A percentile compares a stretch with the other conserved stretches of the same genome.
Conservation (phyloP, 2,113 vertebrate genomes). For the Calyptomena viridis region DNA sequence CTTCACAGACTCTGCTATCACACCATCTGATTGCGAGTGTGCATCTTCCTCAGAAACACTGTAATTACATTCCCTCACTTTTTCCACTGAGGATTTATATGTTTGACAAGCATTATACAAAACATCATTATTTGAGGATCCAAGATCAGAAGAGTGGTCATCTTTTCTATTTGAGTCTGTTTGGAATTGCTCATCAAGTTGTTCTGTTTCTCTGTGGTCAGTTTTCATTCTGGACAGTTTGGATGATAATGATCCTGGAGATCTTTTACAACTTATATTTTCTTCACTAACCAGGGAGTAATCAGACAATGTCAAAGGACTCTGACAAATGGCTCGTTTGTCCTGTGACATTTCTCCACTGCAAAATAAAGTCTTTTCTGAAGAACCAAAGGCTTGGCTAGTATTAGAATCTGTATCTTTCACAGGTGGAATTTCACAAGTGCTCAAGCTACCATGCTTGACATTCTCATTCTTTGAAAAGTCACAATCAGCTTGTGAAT, state of each 20-base stretch:
- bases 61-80: not conserved
- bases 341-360: not conserved
- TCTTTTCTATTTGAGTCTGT: conserved; percentile 1
- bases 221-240: conserved; percentile 84
- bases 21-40: not conserved
- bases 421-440: not conserved
- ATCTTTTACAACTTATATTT: not conserved
- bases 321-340: conserved; percentile 4
- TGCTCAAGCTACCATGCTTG: not conserved
- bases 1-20: not conserved
- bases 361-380: conserved; percentile 29
- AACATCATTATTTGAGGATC: not conserved
- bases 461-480: conserved; percentile 1
- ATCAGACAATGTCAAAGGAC: conserved; percentile 8
- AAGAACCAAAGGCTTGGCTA: not conserved
- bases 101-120: not conserved
- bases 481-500: not conserved
- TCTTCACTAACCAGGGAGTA: conserved; percentile 46
- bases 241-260: conserved; percentile 77
- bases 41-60: not conserved
- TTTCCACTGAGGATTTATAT: not conserved
- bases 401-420: not conserved
- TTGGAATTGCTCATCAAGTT: conserved; percentile 19
- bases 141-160: not conserved
- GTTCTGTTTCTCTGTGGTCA: conserved; percentile 30